Evolutionary conservation across 37 sponge, comb jelly and placozoan genomes (phyloP).

Genomic region (Hormiphora californensis): DNA sequence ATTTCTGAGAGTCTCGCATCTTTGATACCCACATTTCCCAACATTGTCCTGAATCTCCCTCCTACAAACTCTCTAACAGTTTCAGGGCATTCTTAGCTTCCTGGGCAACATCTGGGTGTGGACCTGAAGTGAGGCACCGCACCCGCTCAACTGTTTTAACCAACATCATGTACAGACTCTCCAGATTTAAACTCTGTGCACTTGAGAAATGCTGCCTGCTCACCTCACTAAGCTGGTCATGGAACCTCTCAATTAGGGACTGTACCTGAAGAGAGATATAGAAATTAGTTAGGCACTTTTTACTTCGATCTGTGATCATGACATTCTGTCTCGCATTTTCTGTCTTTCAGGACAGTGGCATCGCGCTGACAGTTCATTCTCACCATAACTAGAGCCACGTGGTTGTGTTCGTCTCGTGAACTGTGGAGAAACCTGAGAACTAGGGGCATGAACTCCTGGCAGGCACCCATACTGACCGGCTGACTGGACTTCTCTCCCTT

Average conservation of each 20-base stretch:
- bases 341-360: too few relatives aligned
- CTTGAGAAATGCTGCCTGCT: slow-evolving; percentile 4
- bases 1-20: too few relatives aligned
- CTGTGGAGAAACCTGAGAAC: slow-evolving; percentile 39
- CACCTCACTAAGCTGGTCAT: slow-evolving; percentile 35
- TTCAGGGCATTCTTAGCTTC: neutral
- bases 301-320: too few relatives aligned
- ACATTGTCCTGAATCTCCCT: neutral
- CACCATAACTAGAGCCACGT: slow-evolving; percentile 51
- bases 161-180: slow-evolving; percentile 47
- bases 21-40: too few relatives aligned
- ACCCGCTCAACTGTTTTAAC: slow-evolving; percentile 40
- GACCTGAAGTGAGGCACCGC: neutral
- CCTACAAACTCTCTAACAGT: slow-evolving; percentile 4
- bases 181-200: slow-evolving; percentile 27
- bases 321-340: too few relatives aligned
- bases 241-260: slow-evolving; percentile 39
- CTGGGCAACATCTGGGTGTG: neutral
- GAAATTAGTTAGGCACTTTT: too few relatives aligned
- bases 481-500: slow-evolving; percentile 53
- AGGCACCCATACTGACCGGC: slow-evolving; percentile 54
- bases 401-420: slow-evolving; percentile 22
- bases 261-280: slow-evolving; percentile 18
- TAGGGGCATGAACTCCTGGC: slow-evolving; percentile 48
- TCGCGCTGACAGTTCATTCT: too few relatives aligned